Evolutionary conservation across 2,797 vertebrate species (phyloP).

Genomic region (Notamacropus eugenii): DNA sequence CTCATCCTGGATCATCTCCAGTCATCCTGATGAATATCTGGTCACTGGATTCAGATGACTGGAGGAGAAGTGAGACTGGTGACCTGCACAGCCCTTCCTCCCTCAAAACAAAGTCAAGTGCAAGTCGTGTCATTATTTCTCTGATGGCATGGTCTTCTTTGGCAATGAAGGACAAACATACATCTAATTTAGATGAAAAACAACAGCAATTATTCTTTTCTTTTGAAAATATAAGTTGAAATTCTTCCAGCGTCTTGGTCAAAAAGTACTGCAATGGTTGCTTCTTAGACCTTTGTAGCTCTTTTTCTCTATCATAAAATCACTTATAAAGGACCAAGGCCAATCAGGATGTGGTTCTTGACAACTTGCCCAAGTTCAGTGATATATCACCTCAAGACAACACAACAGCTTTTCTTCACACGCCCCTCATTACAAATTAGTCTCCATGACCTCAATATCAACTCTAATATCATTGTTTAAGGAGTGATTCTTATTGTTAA

Average conservation of each 20-base stretch:
- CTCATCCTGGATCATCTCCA: too few species aligned
- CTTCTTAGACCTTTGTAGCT: slow-evolving; percentile 16
- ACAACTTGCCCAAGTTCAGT: slow-evolving; percentile 57
- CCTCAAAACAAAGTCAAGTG: too few species aligned
- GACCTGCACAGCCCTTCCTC: too few species aligned
- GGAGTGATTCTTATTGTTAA: slow-evolving; percentile 40
- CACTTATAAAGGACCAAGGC: slow-evolving; percentile 55
- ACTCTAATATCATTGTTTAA: slow-evolving; percentile 62
- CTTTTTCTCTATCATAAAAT: slow-evolving; percentile 67
- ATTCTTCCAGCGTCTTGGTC: slow-evolving; percentile 35
- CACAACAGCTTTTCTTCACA: slow-evolving; percentile 47
- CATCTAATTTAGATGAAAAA: slow-evolving; percentile 11
- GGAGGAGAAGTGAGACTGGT: too few species aligned
- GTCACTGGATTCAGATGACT: too few species aligned
- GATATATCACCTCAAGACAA: slow-evolving; percentile 63
- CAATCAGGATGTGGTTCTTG: slow-evolving; percentile 74
- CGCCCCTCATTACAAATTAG: slow-evolving; percentile 75
- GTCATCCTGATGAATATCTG: too few species aligned
- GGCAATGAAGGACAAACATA: too few species aligned
- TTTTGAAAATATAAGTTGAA: slow-evolving; percentile 39
- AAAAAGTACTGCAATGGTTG: slow-evolving; percentile 36
- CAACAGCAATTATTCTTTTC: slow-evolving; percentile 23
- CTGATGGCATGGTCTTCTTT: too few species aligned
- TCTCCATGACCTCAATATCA: slow-evolving; percentile 69
- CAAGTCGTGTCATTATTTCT: too few species aligned